A percentile compares a stretch with the other conserved stretches of the same genome.
Evolutionary conservation across 2,888 invertebrate genomes (phyloP).

Genomic region (Coecobrya sp.): DNA sequence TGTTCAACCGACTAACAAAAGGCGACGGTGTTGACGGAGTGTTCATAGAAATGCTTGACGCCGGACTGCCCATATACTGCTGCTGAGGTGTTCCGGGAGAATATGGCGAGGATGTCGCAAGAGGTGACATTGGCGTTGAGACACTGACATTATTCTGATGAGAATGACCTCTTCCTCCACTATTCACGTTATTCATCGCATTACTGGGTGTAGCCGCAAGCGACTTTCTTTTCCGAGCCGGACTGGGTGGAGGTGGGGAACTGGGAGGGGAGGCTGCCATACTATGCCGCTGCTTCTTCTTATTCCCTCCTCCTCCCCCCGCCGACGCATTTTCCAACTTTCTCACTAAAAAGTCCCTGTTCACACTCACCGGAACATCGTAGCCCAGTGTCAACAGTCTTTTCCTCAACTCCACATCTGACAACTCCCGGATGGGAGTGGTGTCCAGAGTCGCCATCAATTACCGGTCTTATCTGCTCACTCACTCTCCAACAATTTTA

Average conservation of each 20-base stretch:
- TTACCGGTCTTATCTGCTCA: conserved; percentile 26
- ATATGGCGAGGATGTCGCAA: conserved; percentile 28
- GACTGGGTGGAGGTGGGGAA: conserved; percentile 18
- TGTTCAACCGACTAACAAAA: conserved; percentile 66
- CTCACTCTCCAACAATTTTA: not conserved
- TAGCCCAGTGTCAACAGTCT: conserved; percentile 93
- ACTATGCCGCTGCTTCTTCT: conserved; percentile 62
- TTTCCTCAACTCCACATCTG: conserved; percentile 92
- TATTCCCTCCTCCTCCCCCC: not conserved
- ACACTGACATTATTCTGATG: conserved; percentile 42
- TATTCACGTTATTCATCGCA: not conserved
- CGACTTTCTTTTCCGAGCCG: conserved; percentile 60
- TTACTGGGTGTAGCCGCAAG: conserved; percentile 56
- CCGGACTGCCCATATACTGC: conserved; percentile 51
- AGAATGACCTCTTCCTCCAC: not conserved
- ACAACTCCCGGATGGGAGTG: conserved; percentile 87
- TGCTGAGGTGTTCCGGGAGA: conserved; percentile 48
- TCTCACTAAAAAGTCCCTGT: conserved; percentile 83
- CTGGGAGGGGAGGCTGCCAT: conserved; percentile 48
- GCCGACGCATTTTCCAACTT: conserved; percentile 79
- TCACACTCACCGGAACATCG: conserved; percentile 92
- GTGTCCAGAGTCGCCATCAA: conserved; percentile 63
- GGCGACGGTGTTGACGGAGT: conserved; percentile 72
- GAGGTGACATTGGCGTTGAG: conserved; percentile 46
- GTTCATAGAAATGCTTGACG: conserved; percentile 16